Conservation (phyloP, 2,113 vertebrate species). For the Candoia aspera region DNA sequence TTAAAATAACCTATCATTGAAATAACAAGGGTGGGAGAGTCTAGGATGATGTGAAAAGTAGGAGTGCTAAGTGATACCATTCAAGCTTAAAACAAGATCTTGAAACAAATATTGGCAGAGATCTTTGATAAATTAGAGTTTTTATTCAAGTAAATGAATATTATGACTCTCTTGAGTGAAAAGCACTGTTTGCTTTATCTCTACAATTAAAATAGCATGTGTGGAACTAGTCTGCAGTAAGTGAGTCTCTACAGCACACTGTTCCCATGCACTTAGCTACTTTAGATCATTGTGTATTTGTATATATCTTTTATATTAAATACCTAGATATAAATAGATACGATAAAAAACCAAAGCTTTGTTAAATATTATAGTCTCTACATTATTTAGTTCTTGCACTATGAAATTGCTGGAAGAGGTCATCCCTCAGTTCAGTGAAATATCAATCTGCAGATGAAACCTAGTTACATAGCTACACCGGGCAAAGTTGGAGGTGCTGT, state of each 20-base stretch:
- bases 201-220: conserved; percentile 19
- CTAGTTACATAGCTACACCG: background rate
- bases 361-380: background rate
- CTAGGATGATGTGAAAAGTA: conserved; percentile 8
- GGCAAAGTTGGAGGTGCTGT: background rate
- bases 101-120: conserved; percentile 27
- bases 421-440: background rate
- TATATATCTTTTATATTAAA: background rate
- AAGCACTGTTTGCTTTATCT: conserved; percentile 13
- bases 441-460: background rate
- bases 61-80: conserved; percentile 26
- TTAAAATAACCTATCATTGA: conserved; percentile 31
- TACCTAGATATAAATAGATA: background rate
- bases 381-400: background rate
- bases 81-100: conserved; percentile 26
- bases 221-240: background rate
- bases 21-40: conserved; percentile 17
- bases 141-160: conserved; percentile 29
- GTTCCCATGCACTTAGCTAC: background rate
- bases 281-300: background rate
- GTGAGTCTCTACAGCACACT: background rate
- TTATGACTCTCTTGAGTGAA: conserved; percentile 21
- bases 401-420: background rate
- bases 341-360: background rate
- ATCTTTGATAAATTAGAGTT: conserved; percentile 13